A percentile compares a stretch with the other conserved stretches of the same genome.
phyloP scores from a whole-genome alignment of 2,888 invertebrate species.

The Heliconius sara region DNA sequence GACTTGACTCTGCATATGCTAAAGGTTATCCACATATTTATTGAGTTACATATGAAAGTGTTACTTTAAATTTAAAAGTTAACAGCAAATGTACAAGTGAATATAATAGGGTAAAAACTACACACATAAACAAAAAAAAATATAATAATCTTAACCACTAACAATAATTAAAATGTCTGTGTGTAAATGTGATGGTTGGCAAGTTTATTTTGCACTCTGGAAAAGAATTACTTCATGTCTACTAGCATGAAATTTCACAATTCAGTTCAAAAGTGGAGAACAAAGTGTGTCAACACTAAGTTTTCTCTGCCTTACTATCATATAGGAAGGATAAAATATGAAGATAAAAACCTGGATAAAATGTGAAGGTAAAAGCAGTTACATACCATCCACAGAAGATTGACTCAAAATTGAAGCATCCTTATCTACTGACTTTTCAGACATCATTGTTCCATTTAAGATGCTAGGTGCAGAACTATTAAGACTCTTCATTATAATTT shows the following conservation, averaged over 20 bases:
- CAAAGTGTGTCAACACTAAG: too few species aligned
- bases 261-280: too few species aligned
- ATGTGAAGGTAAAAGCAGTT: background rate
- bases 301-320: too few species aligned
- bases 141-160: background rate
- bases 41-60: background rate
- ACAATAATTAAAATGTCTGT: too few species aligned
- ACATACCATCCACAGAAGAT: constrained; percentile 68
- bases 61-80: too few species aligned
- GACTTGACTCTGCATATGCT: too few species aligned
- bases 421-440: constrained; percentile 50
- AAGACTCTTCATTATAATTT: constrained; percentile 52
- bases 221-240: too few species aligned
- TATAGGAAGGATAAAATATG: too few species aligned
- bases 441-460: constrained; percentile 50
- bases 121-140: background rate
- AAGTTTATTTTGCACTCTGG: background rate
- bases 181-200: background rate
- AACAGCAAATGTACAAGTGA: too few species aligned
- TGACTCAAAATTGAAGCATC: constrained; percentile 59
- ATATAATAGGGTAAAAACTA: background rate
- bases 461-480: constrained; percentile 48
- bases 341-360: background rate
- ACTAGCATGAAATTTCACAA: too few species aligned
- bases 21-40: background rate